Base-by-base conservation (phyloP, 2,888 invertebrate species). In the Aporophyla nigra region DNA sequence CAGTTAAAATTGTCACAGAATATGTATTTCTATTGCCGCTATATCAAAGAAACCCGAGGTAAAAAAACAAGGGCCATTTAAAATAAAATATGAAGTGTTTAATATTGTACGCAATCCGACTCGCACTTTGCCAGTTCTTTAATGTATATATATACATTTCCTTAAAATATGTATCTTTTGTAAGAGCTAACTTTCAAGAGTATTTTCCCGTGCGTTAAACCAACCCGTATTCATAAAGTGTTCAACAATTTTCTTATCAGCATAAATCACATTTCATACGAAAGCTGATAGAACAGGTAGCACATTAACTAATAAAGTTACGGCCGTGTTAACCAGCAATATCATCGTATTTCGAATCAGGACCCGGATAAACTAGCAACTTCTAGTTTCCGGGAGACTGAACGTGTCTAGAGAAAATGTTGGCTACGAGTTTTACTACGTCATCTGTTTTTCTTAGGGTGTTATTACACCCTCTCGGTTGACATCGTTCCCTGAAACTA, bases 391-490 rank as follows among this genome's bases (percentile, higher is more conserved):
- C 78, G 58, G 49, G 27, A 69, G 46, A 65, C 58, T 76, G 76
- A 76, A 82, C 76, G 69, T 69, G 69, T 65, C 49, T 24, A 33
- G 21, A 54, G 61, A 49, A 82, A 82, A 82, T 69, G 49, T 70
- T 65, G 54, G 33, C 40, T 65, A 27, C 6, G 46, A 58, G 40
- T 62, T 73, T 80, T 62, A 56, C 49, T 80, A 54, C 75, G 56
- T 56, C 49, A 76, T 62, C 62, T 53, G 33, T 43, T 78, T 62
- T 14, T 74, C 0, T 58, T 49, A 71, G n/a, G 54, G 59, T n/a
- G 40, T 12, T 9, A 2, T n/a, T 24, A 71, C 43, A 73, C 43
- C 24, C 5, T 5, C 27, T 6, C 16, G 10, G 24, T 14, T 14
- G 33, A 40, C 0, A 12, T 63, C 27, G 46, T n/a, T 49, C 10